phyloP scores from a whole-genome alignment of 2,888 invertebrate species.

The Ochropleura plecta region DNA sequence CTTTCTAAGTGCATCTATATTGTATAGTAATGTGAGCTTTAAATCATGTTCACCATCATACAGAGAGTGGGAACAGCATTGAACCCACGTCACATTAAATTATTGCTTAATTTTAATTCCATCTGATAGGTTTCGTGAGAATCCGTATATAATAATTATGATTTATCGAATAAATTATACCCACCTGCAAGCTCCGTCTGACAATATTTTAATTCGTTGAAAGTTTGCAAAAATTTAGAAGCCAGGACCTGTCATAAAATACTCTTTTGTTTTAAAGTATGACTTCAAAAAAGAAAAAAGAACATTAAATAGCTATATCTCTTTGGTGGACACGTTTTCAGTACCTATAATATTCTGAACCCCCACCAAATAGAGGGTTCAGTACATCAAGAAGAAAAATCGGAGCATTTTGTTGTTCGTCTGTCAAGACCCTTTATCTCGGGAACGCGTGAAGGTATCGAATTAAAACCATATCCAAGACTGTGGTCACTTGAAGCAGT shows the following conservation, averaged over 20 bases:
- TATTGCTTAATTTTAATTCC: slow-evolving; percentile 46
- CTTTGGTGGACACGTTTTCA: too few species aligned
- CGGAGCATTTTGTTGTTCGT: too few species aligned
- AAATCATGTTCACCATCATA: slow-evolving; percentile 31
- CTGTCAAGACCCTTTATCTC: too few species aligned
- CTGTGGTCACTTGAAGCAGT: too few species aligned
- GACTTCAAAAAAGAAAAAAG: background rate
- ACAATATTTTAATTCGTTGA: slow-evolving; percentile 4
- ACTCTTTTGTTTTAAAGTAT: background rate
- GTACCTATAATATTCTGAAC: too few species aligned
- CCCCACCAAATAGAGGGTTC: too few species aligned
- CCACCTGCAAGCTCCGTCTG: slow-evolving; percentile 13
- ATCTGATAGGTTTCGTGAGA: slow-evolving; percentile 27
- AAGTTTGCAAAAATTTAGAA: slow-evolving; percentile 1
- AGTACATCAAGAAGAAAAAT: too few species aligned
- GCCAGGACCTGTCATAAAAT: background rate
- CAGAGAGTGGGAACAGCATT: slow-evolving; percentile 56
- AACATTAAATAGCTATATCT: background rate
- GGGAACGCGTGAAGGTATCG: too few species aligned
- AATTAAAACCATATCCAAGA: too few species aligned
- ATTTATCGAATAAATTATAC: slow-evolving; percentile 13
- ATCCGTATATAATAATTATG: slow-evolving; percentile 45
- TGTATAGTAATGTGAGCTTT: slow-evolving; percentile 20
- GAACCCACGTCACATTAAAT: slow-evolving; percentile 54
- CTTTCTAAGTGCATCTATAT: slow-evolving; percentile 62